Evolutionary conservation across 2,113 vertebrate genomes (phyloP), one percentile per base, ranked within the genome.

Genomic region (Mesoclemmys tuberculata): DNA sequence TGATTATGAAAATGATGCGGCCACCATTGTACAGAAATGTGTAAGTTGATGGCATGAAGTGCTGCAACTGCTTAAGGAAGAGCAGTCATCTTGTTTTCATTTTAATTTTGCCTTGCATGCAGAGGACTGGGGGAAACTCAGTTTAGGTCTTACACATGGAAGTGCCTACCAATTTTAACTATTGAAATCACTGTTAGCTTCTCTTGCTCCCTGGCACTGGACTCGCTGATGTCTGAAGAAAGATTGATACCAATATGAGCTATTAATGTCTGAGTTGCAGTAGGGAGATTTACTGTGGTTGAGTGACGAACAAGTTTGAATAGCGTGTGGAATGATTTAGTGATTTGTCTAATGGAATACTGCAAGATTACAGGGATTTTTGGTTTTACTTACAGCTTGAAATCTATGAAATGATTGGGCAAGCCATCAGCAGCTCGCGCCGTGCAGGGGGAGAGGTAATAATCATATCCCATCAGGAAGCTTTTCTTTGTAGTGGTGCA

Each of bases 381-480:
- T 96, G 10, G 96, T 22, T 98, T 93, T 96, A 90, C 92, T 90
- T 94, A 90, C 98, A 99, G 99, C 98, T 99, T 94, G 99, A 99
- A 97, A 99, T 99, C 97, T 99, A 99, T 90, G 99, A 99, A 96
- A 99, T 99, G 99, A 99, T 99, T 83, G 99, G 99, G 74, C 99
- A 99, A 93, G 99, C 99, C 26, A 99, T 99, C 98, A 99, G 99
- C 97, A 99, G 94, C 95, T 99, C 99, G 19, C 99, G 99, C 44
- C 98, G 99, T 92, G 99, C 99, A 54, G 99, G 99, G 91, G 99
- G 99, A 81, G 99, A 99, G 99, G 99, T 99, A 97, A 98, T 98
- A 88, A 61, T 26, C 46, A 1, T 2, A 0, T 81, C 46, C 86
- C 41, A 74, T 38, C 2, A 0, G 44, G 38, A 24, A 9, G 7